These are phyloP conservation scores for Geopemphigus sp. DNA, from an alignment of 1,140 invertebrate genomes.

Conservation along the genomic window DNA sequence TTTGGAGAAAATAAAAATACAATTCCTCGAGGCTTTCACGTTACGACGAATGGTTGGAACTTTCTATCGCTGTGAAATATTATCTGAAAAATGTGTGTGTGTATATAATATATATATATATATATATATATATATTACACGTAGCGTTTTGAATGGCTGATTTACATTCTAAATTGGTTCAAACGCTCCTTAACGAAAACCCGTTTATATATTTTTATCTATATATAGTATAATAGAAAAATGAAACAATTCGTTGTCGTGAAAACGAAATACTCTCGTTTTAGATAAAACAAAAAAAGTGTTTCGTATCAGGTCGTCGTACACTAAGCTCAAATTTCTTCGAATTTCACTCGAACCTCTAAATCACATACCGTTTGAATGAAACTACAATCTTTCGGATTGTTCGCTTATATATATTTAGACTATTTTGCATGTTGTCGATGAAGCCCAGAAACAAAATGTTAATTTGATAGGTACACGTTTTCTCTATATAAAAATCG, in stretches of 20 bases:
- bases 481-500: background rate
- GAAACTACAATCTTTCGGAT: background rate
- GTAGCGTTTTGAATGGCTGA: constrained; percentile 29
- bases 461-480: background rate
- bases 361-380: background rate
- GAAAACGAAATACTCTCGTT: background rate
- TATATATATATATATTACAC: background rate
- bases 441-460: background rate
- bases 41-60: background rate
- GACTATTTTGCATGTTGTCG: background rate
- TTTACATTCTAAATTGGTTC: constrained; percentile 47
- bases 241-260: constrained; percentile 13
- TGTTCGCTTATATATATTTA: background rate
- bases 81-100: background rate
- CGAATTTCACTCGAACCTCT: background rate
- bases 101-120: too few relatives aligned
- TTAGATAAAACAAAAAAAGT: background rate
- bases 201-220: background rate
- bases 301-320: background rate
- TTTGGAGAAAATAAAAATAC: background rate
- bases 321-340: constrained; percentile 18
- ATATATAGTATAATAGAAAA: background rate
- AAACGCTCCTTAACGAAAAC: constrained; percentile 8
- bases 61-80: constrained; percentile 22
- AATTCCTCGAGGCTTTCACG: background rate